phyloP scores from a whole-genome alignment of 2,797 vertebrate genomes.

The Tadarida brasiliensis region DNA sequence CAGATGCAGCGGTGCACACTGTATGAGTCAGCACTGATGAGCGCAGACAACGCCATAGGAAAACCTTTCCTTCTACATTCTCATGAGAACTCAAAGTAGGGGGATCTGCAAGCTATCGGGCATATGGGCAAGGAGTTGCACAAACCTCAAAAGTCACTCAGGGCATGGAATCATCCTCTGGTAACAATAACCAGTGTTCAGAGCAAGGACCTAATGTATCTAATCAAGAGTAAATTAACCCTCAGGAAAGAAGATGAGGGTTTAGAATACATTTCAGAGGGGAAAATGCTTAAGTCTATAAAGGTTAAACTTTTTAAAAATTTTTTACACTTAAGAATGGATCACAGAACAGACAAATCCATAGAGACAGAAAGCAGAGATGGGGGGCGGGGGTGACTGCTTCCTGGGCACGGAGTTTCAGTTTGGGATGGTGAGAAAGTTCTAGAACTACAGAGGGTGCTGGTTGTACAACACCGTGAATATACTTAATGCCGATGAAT shows the following conservation, averaged over 20 bases:
- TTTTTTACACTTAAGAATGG: background rate
- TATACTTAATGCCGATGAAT: background rate
- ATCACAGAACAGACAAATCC: background rate
- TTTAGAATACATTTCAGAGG: background rate
- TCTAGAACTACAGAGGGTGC: background rate
- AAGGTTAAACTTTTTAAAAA: background rate
- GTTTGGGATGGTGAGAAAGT: background rate
- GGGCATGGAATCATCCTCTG: background rate
- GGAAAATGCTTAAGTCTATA: background rate
- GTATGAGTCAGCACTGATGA: background rate
- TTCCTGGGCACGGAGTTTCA: background rate
- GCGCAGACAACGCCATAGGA: background rate
- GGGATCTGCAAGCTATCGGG: background rate
- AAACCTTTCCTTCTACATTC: background rate
- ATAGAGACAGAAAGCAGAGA: background rate
- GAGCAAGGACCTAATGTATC: background rate
- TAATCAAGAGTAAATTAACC: background rate
- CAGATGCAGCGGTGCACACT: background rate
- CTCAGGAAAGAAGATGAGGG: background rate
- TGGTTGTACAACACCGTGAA: background rate
- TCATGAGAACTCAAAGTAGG: background rate
- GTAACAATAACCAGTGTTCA: background rate
- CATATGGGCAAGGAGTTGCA: background rate
- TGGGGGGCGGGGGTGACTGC: fast-evolving
- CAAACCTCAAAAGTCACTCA: background rate